A percentile compares a stretch with the other conserved stretches of the same genome.
These are phyloP conservation scores for Vombatus ursinus DNA, from an alignment of 2,113 vertebrate genomes.

Conservation along the genomic window DNA sequence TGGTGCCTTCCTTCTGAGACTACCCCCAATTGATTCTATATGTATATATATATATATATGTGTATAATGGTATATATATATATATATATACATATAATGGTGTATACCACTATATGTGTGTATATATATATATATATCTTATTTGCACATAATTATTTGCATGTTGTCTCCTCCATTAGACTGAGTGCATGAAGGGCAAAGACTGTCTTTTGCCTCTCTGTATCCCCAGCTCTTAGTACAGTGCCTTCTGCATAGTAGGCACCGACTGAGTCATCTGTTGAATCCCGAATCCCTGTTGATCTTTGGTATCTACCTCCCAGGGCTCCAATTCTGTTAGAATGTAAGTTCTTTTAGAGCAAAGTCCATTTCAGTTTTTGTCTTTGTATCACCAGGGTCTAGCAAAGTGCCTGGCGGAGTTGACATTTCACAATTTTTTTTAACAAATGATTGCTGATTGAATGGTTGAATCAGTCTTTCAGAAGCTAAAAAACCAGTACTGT, in stretches of 20 bases:
- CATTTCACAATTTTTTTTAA: neutral
- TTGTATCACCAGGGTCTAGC: neutral
- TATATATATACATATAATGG: too few relatives aligned
- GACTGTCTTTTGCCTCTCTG: neutral
- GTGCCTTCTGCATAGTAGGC: neutral
- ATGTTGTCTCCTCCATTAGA: neutral
- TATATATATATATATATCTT: neutral
- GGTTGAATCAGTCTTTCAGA: neutral
- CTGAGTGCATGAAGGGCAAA: neutral
- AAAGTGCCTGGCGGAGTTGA: neutral
- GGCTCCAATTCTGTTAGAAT: neutral
- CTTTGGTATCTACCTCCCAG: neutral
- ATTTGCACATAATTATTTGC: neutral
- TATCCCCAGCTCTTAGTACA: neutral
- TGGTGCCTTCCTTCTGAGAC: neutral
- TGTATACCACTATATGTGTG: too few relatives aligned
- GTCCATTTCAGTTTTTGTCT: neutral
- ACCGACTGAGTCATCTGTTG: neutral
- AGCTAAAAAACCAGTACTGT: neutral
- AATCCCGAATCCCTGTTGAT: neutral
- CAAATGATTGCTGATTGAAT: neutral
- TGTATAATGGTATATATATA: too few relatives aligned
- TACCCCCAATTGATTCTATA: neutral
- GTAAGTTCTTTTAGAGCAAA: neutral
- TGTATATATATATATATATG: too few relatives aligned